These are phyloP conservation scores for Tokudaia muenninki DNA, from an alignment of 2,797 vertebrate species.

Conservation along the genomic window DNA sequence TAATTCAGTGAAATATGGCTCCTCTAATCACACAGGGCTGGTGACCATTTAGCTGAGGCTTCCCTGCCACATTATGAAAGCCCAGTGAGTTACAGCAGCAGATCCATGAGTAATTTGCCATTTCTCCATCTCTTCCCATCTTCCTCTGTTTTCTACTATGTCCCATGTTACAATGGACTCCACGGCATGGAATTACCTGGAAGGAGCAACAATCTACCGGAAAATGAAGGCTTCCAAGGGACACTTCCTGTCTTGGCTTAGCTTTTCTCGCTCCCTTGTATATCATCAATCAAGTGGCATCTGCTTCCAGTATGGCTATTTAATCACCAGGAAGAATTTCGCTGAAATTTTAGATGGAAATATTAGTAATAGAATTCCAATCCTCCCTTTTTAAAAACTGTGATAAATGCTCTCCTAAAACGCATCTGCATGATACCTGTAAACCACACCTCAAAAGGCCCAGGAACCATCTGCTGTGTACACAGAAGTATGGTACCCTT, in stretches of 20 bases:
- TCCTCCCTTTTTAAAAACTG: neutral
- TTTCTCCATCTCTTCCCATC: neutral
- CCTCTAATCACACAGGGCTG: conserved; percentile 11
- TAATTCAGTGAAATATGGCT: conserved; percentile 36
- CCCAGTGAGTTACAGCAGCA: neutral
- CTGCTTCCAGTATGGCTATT: conserved; percentile 33
- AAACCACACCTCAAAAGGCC: conserved; percentile 28
- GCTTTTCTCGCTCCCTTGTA: conserved; percentile 43
- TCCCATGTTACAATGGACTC: conserved; percentile 12
- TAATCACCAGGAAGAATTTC: conserved; percentile 57
- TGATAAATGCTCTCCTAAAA: conserved; percentile 34
- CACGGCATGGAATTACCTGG: conserved; percentile 8
- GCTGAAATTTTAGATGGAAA: conserved; percentile 62
- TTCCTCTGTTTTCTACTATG: conserved; percentile 3
- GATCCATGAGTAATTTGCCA: conserved; percentile 5
- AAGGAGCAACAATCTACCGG: conserved; percentile 20
- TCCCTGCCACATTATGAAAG: conserved; percentile 11
- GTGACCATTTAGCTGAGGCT: neutral
- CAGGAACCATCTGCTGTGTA: neutral
- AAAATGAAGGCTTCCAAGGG: conserved; percentile 56
- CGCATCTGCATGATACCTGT: neutral
- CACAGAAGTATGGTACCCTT: neutral
- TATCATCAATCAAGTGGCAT: conserved; percentile 58
- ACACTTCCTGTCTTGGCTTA: conserved; percentile 36
- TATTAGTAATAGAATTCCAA: conserved; percentile 19